These are phyloP conservation scores for Gnatocerus cornutus DNA, from an alignment of 2,888 invertebrate genomes.

Conservation along the genomic window DNA sequence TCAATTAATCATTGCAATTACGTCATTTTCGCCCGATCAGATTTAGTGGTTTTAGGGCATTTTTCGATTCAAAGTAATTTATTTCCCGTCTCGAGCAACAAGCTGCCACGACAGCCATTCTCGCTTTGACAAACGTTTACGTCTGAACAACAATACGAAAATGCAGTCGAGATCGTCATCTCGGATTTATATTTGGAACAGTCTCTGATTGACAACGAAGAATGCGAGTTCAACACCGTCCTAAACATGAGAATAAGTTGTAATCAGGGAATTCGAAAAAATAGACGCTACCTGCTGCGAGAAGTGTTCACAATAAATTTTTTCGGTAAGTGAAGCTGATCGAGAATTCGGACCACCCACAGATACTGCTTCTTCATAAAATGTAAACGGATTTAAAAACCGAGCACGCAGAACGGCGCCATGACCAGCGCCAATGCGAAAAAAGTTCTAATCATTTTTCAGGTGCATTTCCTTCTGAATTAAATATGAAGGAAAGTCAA, in stretches of 20 bases:
- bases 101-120: conserved; percentile 23
- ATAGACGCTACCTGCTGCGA: conserved; percentile 34
- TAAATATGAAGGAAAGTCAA: conserved; percentile 7
- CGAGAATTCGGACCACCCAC: conserved; percentile 42
- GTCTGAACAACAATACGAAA: conserved; percentile 23
- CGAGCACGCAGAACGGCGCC: conserved; percentile 36
- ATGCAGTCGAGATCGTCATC: conserved; percentile 12
- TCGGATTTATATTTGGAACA: conserved; percentile 13
- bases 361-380: conserved; percentile 15
- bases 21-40: conserved; percentile 31
- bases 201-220: conserved; percentile 1
- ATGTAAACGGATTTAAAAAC: conserved; percentile 26
- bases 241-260: conserved; percentile 35
- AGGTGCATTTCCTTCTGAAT: conserved; percentile 1
- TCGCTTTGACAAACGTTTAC: conserved; percentile 25
- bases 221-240: conserved; percentile 23
- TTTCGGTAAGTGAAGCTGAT: conserved; percentile 35
- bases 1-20: conserved; percentile 34
- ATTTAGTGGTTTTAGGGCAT: too few relatives aligned
- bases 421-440: conserved; percentile 21
- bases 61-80: too few relatives aligned
- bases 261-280: conserved; percentile 40
- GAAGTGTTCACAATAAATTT: conserved; percentile 42
- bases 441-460: conserved; percentile 11
- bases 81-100: conserved; percentile 29